Evolutionary conservation across 1,140 invertebrate species (phyloP).

Genomic region (Zaprionus vittiger): DNA sequence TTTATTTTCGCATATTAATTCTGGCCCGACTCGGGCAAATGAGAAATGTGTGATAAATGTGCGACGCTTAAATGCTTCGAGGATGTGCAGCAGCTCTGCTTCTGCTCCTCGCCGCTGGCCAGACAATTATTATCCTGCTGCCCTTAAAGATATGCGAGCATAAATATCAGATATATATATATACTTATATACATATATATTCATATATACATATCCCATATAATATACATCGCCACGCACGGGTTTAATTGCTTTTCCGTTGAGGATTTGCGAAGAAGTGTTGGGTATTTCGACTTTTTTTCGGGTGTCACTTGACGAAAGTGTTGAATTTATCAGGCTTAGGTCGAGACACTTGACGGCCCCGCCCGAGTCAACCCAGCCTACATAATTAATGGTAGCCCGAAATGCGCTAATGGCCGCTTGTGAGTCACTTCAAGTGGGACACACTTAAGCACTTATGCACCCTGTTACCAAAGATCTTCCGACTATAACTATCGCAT

Average conservation of each 20-base stretch:
- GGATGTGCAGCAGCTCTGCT: constrained; percentile 23
- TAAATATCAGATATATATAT: constrained; percentile 18
- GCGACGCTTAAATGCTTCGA: constrained; percentile 67
- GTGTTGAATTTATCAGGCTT: constrained; percentile 70
- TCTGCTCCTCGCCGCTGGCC: constrained; percentile 19
- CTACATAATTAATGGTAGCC: constrained; percentile 42
- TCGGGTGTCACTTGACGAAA: constrained; percentile 34
- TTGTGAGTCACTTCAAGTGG: background rate
- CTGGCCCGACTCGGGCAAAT: constrained; percentile 63
- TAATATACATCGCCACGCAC: constrained; percentile 10
- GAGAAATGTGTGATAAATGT: constrained; percentile 82
- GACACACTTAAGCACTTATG: background rate
- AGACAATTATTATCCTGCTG: constrained; percentile 69
- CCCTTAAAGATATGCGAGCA: constrained; percentile 10
- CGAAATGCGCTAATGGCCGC: constrained; percentile 27
- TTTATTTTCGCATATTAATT: constrained; percentile 83
- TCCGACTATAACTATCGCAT: background rate
- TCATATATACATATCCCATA: constrained; percentile 27
- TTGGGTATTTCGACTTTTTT: background rate
- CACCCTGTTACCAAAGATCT: background rate
- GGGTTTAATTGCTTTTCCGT: constrained; percentile 66
- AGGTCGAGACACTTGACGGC: constrained; percentile 27
- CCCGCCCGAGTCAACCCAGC: constrained; percentile 10
- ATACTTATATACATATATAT: background rate
- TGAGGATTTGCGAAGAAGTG: constrained; percentile 14